Evolutionary conservation across 2,888 invertebrate species (phyloP).

Genomic region (Anthophora plumipes): DNA sequence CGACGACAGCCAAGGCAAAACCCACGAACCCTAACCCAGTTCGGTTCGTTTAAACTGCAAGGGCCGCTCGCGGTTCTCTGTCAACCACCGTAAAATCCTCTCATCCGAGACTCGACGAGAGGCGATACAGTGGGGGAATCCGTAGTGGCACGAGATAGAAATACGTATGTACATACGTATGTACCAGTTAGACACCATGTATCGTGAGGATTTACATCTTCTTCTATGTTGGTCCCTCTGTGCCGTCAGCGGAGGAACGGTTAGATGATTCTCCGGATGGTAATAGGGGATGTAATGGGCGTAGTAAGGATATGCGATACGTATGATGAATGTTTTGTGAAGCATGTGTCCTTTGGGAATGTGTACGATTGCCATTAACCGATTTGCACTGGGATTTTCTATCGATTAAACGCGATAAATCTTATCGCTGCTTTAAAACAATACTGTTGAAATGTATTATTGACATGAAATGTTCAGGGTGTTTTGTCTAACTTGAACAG

Average conservation of each 20-base stretch:
- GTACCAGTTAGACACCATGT: constrained; percentile 20
- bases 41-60: constrained; percentile 72
- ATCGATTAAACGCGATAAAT: too few relatives aligned
- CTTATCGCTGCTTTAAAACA: too few relatives aligned
- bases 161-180: constrained; percentile 1
- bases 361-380: not conserved
- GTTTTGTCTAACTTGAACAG: too few relatives aligned
- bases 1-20: constrained; percentile 48
- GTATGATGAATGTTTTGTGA: constrained; percentile 11
- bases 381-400: not conserved
- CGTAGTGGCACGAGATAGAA: constrained; percentile 11
- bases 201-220: constrained; percentile 40
- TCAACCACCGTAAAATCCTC: constrained; percentile 70
- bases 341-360: not conserved
- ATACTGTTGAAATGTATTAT: too few relatives aligned
- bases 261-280: constrained; percentile 1
- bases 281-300: constrained; percentile 16
- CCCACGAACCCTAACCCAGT: constrained; percentile 68
- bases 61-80: constrained; percentile 60
- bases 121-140: constrained; percentile 16
- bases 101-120: constrained; percentile 56
- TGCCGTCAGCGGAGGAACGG: not conserved
- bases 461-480: too few relatives aligned
- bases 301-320: not conserved
- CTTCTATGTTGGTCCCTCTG: constrained; percentile 11